Evolutionary conservation across 92 coral and sea anemone genomes (phyloP).

Genomic region (Paramuricea clavata): DNA sequence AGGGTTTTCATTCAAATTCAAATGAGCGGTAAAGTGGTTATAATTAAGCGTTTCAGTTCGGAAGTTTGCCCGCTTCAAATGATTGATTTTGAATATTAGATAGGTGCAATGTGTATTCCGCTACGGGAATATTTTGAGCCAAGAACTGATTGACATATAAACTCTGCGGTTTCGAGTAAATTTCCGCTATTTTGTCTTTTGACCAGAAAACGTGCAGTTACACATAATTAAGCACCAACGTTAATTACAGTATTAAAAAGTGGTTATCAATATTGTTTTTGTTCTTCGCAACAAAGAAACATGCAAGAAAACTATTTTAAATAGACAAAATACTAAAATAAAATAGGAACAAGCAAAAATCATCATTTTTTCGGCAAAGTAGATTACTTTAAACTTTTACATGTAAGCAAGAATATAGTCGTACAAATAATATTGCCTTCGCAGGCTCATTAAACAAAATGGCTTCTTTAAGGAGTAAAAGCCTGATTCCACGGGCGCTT

Average conservation of each 20-base stretch:
- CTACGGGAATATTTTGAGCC: too few species aligned
- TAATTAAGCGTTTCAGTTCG: background rate
- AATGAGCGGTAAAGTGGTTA: background rate
- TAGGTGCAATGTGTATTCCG: background rate
- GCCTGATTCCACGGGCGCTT: too few species aligned
- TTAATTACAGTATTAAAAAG: too few species aligned
- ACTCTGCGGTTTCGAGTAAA: background rate
- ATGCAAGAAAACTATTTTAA: too few species aligned
- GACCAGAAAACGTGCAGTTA: background rate
- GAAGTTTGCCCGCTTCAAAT: background rate
- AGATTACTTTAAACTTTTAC: background rate
- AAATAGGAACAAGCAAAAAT: background rate
- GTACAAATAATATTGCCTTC: background rate
- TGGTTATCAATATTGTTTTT: too few species aligned
- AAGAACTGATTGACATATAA: too few species aligned
- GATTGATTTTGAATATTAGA: background rate
- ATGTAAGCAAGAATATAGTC: background rate
- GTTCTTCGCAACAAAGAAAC: too few species aligned
- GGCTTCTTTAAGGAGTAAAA: too few species aligned
- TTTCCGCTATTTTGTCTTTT: background rate
- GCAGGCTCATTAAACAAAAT: background rate
- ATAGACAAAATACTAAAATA: too few species aligned
- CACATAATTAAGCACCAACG: too few species aligned
- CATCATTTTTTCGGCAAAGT: background rate
- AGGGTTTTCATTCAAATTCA: constrained; percentile 9